A percentile compares a stretch with the other conserved stretches of the same genome.
Conservation (phyloP, 2,797 vertebrate species). For the Enteromius argenteus region DNA sequence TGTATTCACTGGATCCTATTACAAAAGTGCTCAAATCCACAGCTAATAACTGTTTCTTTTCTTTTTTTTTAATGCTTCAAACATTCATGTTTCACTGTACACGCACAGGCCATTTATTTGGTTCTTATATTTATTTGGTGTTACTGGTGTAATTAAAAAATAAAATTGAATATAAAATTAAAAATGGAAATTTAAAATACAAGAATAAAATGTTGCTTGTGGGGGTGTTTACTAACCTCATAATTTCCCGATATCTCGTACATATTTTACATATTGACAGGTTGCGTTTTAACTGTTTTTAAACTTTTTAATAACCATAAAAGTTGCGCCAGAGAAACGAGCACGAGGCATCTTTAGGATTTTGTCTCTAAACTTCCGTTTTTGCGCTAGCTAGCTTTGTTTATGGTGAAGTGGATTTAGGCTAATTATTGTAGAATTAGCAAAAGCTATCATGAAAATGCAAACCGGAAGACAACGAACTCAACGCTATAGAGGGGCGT, state of each 20-base stretch:
- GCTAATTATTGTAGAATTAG: background rate
- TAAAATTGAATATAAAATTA: accelerated
- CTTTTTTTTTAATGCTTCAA: background rate
- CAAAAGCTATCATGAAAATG: background rate
- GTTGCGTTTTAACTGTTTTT: background rate
- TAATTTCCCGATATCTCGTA: background rate
- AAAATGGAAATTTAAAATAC: background rate
- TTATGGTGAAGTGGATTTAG: background rate
- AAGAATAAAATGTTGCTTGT: background rate
- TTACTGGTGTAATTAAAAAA: background rate
- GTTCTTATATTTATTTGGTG: background rate
- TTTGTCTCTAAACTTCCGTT: background rate
- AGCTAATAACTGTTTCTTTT: background rate
- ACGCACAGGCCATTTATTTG: background rate
- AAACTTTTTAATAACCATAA: background rate
- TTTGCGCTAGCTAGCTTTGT: background rate
- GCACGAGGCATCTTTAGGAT: background rate
- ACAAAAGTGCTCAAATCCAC: background rate
- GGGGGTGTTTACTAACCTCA: too few species aligned
- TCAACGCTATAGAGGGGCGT: background rate
- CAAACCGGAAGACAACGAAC: background rate
- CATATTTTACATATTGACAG: background rate
- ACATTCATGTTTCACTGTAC: background rate
- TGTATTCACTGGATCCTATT: background rate
- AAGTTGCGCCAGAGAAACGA: too few species aligned